Evolutionary conservation across 2,888 invertebrate genomes (phyloP), one percentile per base, ranked within the genome.

Genomic region (Agrenia bidenticulata): DNA sequence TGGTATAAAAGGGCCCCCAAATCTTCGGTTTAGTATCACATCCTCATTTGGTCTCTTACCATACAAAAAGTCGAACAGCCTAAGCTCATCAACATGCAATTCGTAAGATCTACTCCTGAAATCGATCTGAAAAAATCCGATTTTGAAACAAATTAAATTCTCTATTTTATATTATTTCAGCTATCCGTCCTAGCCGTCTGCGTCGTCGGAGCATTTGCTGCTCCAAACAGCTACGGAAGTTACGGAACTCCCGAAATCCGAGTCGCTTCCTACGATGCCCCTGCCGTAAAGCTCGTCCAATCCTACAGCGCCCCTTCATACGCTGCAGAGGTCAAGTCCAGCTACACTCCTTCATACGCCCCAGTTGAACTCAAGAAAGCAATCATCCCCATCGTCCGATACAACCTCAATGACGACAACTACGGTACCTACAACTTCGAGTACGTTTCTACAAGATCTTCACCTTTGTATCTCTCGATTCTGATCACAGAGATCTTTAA

Each of bases 351-450:
- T 4, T 13, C 51, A 4, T 51, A 51, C 24, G 32, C 51, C 23
- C 24, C 37, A 19, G 23, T 37, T 1, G 26, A 32, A 17, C 5
- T 53, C 39, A 27, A 45, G 15, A 59, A 53, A 41, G 51, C 58
- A 19, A n/a, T 15, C 39, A 58, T 66, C 53, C 66, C 66, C 15
- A 66, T 66, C 26, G 53, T 66, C 62, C 26, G 50, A 21, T 66
- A 37, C 54, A 13, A 1, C 53, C 41, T 66, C 17, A 32, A 66
- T n/a, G 42, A 37, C 41, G 62, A 66, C 58, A 57, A 66, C 62
- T 17, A 23, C 32, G 66, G 66, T 7, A 61, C 51, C 27, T 66
- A 23, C 66, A 50, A 24, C 17, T 27, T 57, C 32, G 62, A 66
- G 21, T 41, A 57, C 5, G 54, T 32, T 32, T 13, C 32, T 32